Evolutionary conservation across 2,888 invertebrate genomes (phyloP).

Genomic region (Caenorhabditis virilis): DNA sequence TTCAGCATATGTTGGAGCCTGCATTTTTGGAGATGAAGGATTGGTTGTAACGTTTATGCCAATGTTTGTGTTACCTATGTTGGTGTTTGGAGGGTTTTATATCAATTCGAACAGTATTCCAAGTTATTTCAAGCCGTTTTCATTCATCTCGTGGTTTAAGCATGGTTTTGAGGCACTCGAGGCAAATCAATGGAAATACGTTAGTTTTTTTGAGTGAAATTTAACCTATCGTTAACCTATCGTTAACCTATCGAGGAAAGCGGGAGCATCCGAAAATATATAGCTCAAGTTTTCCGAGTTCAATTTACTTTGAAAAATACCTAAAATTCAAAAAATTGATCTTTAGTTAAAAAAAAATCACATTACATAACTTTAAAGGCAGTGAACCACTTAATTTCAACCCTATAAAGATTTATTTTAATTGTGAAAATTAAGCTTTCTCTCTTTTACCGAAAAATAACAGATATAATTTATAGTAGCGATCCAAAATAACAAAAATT

Average conservation of each 20-base stretch:
- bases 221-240: no score
- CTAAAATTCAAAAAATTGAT: background rate
- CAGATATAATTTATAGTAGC: no score
- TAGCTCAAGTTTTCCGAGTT: no score
- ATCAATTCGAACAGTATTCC: constrained; percentile 56
- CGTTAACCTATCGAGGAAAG: no score
- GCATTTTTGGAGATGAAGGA: constrained; percentile 58
- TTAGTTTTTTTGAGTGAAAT: no score
- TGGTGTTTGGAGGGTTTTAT: constrained; percentile 58
- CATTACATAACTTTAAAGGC: constrained; percentile 22
- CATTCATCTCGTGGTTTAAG: constrained; percentile 58
- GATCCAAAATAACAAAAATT: no score
- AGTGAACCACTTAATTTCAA: no score
- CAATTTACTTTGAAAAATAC: no score
- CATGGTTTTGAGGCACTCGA: constrained; percentile 60
- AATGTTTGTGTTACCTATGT: constrained; percentile 57
- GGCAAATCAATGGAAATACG: constrained; percentile 55
- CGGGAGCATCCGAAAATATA: no score
- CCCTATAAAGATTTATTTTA: no score
- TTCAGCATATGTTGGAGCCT: constrained; percentile 59
- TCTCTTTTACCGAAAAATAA: no score
- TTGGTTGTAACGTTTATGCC: constrained; percentile 58
- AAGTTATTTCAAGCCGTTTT: constrained; percentile 42
- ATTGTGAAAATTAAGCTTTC: no score
- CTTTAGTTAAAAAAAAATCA: constrained; percentile 7